Conservation (phyloP, 2,888 invertebrate genomes). For the Latheticus oryzae region DNA sequence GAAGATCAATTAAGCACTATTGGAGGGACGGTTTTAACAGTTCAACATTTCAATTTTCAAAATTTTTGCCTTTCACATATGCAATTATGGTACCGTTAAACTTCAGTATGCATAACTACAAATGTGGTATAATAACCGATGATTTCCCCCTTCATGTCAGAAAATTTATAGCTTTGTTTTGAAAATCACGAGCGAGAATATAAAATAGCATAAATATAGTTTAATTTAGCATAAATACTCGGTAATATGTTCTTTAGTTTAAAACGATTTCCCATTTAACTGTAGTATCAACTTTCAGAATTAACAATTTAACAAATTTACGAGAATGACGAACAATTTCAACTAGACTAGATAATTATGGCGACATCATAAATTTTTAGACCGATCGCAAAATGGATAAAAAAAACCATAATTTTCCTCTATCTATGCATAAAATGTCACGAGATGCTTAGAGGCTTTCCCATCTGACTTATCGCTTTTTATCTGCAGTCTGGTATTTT, state of each 20-base stretch:
- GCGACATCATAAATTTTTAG: conserved; percentile 8
- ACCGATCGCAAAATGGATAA: conserved; percentile 3
- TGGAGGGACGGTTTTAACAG: no score
- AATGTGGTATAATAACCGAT: conserved; percentile 10
- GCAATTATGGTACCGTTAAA: conserved; percentile 23
- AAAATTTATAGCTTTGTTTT: conserved; percentile 33
- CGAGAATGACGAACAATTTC: conserved; percentile 9
- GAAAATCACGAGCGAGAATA: conserved; percentile 14
- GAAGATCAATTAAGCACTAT: no score
- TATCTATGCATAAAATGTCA: conserved; percentile 11
- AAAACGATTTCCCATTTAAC: no score
- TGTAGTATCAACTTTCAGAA: conserved; percentile 35
- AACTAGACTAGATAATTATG: conserved; percentile 22
- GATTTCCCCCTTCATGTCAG: conserved; percentile 22
- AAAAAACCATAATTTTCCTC: conserved; percentile 3
- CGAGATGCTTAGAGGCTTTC: conserved; percentile 7
- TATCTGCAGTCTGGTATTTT: conserved; percentile 6
- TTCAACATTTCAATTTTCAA: no score
- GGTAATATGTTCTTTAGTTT: no score
- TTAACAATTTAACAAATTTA: conserved; percentile 27
- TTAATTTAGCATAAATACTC: conserved; percentile 34
- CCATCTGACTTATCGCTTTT: conserved; percentile 17
- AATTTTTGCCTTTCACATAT: conserved; percentile 8
- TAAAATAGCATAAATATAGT: conserved; percentile 28
- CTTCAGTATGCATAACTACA: conserved; percentile 11